Evolutionary conservation across 2,888 invertebrate genomes (phyloP).

Genomic region (Kuschelorhynchus macadamiae): DNA sequence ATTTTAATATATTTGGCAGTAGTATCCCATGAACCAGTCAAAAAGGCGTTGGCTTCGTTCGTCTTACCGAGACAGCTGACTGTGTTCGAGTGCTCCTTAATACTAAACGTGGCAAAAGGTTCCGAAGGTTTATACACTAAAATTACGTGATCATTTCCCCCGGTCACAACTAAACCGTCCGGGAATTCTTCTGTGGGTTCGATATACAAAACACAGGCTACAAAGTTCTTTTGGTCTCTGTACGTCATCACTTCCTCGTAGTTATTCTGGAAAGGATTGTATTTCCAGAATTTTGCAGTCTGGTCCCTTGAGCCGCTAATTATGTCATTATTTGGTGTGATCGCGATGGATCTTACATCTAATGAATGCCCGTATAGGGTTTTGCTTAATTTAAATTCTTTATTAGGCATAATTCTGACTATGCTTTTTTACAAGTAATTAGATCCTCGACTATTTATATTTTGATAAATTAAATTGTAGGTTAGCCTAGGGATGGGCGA

Average conservation of each 20-base stretch:
- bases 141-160: constrained; percentile 90
- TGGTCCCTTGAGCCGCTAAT: constrained; percentile 92
- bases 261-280: constrained; percentile 76
- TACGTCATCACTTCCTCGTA: constrained; percentile 79
- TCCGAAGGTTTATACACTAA: constrained; percentile 83
- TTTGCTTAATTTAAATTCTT: constrained; percentile 83
- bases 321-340: constrained; percentile 78
- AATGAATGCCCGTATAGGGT: constrained; percentile 84
- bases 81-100: constrained; percentile 85
- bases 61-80: constrained; percentile 72
- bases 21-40: constrained; percentile 95
- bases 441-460: too few relatives aligned
- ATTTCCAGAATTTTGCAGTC: constrained; percentile 89
- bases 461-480: too few relatives aligned
- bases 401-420: constrained; percentile 48
- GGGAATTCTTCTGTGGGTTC: constrained; percentile 79
- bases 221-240: constrained; percentile 88
- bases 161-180: constrained; percentile 87
- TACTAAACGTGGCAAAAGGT: constrained; percentile 76
- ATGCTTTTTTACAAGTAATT: too few relatives aligned
- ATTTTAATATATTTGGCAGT: constrained; percentile 88
- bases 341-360: constrained; percentile 86
- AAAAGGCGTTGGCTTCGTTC: constrained; percentile 71
- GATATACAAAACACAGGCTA: constrained; percentile 84
- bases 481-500: too few relatives aligned